Conservation (phyloP, 2,113 vertebrate genomes). For the Apistogramma diplotaenia region DNA sequence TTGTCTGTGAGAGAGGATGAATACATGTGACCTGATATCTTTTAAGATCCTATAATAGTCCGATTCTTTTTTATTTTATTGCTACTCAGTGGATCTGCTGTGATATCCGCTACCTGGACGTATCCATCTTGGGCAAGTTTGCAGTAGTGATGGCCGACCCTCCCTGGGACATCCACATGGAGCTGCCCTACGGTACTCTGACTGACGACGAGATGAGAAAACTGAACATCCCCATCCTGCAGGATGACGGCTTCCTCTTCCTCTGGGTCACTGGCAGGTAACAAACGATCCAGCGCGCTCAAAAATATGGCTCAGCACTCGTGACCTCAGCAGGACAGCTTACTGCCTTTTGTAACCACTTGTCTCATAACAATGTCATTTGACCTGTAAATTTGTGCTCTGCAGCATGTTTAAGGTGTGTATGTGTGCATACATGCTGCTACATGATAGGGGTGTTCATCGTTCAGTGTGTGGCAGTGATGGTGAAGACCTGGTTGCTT, state of each 20-base stretch:
- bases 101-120: constrained; percentile 91
- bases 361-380: background rate
- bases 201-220: constrained; percentile 95
- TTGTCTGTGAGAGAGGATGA: fast-evolving
- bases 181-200: constrained; percentile 90
- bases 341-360: background rate
- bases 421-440: background rate
- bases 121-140: constrained; percentile 93
- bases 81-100: constrained; percentile 88
- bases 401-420: background rate
- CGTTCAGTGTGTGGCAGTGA: background rate
- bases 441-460: too few relatives aligned
- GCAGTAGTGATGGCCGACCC: constrained; percentile 96
- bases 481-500: background rate
- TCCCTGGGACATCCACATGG: constrained; percentile 97
- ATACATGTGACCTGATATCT: background rate
- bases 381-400: fast-evolving
- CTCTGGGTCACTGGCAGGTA: constrained; percentile 95
- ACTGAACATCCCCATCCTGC: constrained; percentile 90
- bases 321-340: background rate
- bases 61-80: background rate
- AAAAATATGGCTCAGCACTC: fast-evolving
- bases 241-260: constrained; percentile 94
- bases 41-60: background rate
- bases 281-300: background rate